These are phyloP conservation scores for Pyrgus malvae DNA, from an alignment of 2,888 invertebrate genomes.

Conservation along the genomic window DNA sequence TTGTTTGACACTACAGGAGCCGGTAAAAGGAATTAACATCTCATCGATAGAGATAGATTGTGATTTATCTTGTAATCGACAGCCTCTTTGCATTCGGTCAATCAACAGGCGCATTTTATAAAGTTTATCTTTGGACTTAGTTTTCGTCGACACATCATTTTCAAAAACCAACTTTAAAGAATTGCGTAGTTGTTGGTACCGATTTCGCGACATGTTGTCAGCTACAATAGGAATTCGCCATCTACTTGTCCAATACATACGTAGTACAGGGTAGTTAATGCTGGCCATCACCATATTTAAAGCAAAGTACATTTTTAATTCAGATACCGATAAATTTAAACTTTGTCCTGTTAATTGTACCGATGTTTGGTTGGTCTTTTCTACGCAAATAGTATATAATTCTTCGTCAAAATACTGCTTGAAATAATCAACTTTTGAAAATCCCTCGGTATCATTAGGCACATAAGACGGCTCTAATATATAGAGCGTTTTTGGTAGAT, in stretches of 20 bases:
- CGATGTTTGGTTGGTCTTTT: not conserved
- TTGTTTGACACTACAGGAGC: slow-evolving; percentile 24
- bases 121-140: not conserved
- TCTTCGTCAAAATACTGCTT: not conserved
- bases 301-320: not conserved
- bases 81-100: not conserved
- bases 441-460: too few species aligned
- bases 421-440: not conserved
- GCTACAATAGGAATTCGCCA: not conserved
- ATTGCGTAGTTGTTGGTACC: not conserved
- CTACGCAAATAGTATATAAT: not conserved
- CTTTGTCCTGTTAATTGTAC: too few species aligned
- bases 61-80: not conserved
- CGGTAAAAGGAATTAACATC: slow-evolving; percentile 11
- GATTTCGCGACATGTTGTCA: too few species aligned
- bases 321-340: too few species aligned
- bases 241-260: not conserved
- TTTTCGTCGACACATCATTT: not conserved
- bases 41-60: not conserved
- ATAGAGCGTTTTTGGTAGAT: too few species aligned
- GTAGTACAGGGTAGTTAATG: not conserved
- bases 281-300: not conserved
- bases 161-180: not conserved
- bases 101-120: not conserved
- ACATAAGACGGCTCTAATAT: too few species aligned